Evolutionary conservation across 1,140 invertebrate species (phyloP), one percentile per base, ranked within the genome.

Genomic region (Brevipalpus yothersi): DNA sequence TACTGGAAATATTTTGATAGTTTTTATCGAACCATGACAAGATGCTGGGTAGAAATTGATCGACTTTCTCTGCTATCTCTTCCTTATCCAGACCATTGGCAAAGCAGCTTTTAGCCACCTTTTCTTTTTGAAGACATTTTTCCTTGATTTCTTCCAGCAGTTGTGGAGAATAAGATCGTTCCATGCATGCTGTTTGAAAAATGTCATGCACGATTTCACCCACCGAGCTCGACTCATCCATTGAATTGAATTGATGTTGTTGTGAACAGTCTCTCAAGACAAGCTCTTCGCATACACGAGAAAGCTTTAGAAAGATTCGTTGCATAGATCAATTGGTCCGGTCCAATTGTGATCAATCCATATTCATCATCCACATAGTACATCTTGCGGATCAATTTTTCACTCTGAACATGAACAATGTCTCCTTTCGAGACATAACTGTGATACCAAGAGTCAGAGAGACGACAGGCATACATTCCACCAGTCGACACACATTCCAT

Each of bases 201-300:
- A 77, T 63, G 62, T 69, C 67, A 65, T 78, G 76, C 41, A 76
- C 73, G 12, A 77, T 67, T 53, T 67, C 75, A 7, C 76, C 76
- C 63, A 76, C 69, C 40, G 76, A 64, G 74, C 77, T 76, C 59
- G 70, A 65, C 40, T 71, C 62, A 66, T 73, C 76, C n/a, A n/a
- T n/a, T n/a, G n/a, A n/a, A n/a, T 7, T 17, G 15, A 5, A 65
- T 63, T 31, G 60, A 65, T 64, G 68, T 66, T 1, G 69, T 70
- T 64, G 69, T 66, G 60, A 77, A 92, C 55, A 80, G 76, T 64
- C 90, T 82, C 61, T 78, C 77, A 15, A 95, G 71, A 12, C 92
- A 76, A 41, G 83, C 78, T 69, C 82, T 86, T 57, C 91, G 76
- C 58, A 78, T 77, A 69, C 92, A 97, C 71, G 86, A 93, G 1